These are phyloP conservation scores for Gallirallus australis DNA, from an alignment of 2,797 vertebrate species.

Conservation along the genomic window DNA sequence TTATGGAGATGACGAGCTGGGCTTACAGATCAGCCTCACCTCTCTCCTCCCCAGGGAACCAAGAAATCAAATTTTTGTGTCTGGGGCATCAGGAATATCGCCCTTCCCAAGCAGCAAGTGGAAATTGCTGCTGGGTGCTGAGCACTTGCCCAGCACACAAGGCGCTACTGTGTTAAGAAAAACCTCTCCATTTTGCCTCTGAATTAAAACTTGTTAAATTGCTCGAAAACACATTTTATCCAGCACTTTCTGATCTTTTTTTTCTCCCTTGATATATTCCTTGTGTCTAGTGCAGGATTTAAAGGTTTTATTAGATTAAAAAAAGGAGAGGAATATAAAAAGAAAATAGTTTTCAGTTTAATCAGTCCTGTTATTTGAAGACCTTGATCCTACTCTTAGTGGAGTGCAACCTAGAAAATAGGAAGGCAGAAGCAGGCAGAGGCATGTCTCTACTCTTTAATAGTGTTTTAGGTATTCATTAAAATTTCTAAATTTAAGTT, in stretches of 20 bases:
- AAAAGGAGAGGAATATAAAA: neutral
- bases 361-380: neutral
- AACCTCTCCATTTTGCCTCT: neutral
- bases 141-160: neutral
- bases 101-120: neutral
- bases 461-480: slow-evolving; percentile 23
- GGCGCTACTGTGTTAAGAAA: neutral
- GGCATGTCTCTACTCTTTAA: neutral
- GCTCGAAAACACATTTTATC: neutral
- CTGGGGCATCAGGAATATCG: slow-evolving; percentile 12
- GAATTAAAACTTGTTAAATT: neutral
- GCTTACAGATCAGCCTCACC: slow-evolving; percentile 29
- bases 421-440: slow-evolving; percentile 7
- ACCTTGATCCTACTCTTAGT: neutral
- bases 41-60: slow-evolving; percentile 29
- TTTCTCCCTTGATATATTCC: neutral
- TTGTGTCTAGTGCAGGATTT: neutral
- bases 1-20: slow-evolving; percentile 25
- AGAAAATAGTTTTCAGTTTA: neutral
- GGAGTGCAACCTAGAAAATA: neutral
- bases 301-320: slow-evolving; percentile 14
- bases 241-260: neutral
- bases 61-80: slow-evolving; percentile 34
- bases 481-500: slow-evolving; percentile 38
- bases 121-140: neutral